Conservation (phyloP, 2,797 vertebrate species). For the Tenualosa ilisha region DNA sequence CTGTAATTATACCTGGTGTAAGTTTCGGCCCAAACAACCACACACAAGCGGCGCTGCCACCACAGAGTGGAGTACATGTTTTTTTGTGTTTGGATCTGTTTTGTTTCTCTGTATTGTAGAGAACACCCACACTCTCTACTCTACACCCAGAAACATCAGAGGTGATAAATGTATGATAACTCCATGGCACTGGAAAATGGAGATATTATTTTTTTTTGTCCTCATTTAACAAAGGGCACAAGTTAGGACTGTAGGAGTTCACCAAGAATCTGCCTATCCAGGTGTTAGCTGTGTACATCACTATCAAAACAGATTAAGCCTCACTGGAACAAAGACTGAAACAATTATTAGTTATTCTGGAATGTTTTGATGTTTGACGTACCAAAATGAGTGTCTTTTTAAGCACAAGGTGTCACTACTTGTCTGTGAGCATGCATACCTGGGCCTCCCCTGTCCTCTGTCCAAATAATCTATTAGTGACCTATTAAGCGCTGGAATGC, state of each 20-base stretch:
- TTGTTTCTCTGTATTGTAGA: neutral
- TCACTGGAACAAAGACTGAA: neutral
- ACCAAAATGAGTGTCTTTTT: neutral
- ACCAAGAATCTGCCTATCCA: neutral
- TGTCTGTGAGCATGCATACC: neutral
- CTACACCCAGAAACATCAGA: neutral
- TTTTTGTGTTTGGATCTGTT: neutral
- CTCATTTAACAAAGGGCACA: neutral
- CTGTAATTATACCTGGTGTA: constrained; percentile 51
- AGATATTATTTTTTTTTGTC: neutral
- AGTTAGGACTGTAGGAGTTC: neutral
- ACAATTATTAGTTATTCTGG: neutral
- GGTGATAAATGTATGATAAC: neutral
- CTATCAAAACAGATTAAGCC: no score
- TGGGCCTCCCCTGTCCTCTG: constrained; percentile 4
- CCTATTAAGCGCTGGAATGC: constrained; percentile 73
- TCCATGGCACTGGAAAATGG: neutral
- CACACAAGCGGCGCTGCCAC: constrained; percentile 19
- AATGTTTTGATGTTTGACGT: neutral
- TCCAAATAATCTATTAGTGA: constrained; percentile 58
- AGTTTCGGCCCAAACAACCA: constrained; percentile 38
- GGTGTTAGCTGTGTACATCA: neutral
- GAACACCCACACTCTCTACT: neutral
- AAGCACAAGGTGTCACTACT: neutral
- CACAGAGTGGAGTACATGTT: neutral